Evolutionary conservation across 2,797 vertebrate species (phyloP).

Genomic region (Poecilia wingei): DNA sequence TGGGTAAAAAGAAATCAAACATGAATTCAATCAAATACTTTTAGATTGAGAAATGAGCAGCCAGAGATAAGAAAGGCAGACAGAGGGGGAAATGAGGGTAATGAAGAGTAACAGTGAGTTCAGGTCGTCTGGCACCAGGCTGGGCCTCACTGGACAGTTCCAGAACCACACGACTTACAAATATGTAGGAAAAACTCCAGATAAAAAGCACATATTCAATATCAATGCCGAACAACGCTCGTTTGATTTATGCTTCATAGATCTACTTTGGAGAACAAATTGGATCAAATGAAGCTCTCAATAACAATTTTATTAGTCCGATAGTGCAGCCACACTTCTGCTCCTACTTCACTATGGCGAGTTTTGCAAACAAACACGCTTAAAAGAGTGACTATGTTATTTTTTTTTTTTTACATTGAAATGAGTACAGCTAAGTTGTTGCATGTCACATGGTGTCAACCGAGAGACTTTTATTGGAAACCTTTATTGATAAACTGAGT

Average conservation of each 20-base stretch:
- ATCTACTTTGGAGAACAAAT: neutral
- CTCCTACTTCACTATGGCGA: neutral
- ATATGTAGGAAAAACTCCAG: constrained; percentile 28
- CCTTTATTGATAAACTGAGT: neutral
- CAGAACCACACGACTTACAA: constrained; percentile 3
- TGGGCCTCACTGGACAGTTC: constrained; percentile 43
- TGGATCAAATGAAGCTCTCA: neutral
- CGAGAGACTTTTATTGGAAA: neutral
- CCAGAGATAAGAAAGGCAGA: constrained; percentile 14
- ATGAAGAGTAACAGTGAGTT: constrained; percentile 47
- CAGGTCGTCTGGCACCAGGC: constrained; percentile 56
- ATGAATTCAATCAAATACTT: constrained; percentile 22
- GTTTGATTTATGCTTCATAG: neutral
- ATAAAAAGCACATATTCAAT: constrained; percentile 8
- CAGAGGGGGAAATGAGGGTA: constrained; percentile 21
- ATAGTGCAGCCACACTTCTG: neutral
- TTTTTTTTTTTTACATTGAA: neutral
- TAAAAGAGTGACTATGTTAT: neutral
- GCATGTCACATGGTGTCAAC: neutral
- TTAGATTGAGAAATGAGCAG: constrained; percentile 11
- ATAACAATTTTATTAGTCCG: neutral
- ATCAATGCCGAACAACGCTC: constrained; percentile 4
- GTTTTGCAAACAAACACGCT: neutral
- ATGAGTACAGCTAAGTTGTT: neutral
- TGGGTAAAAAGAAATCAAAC: constrained; percentile 22